A percentile compares a stretch with the other conserved stretches of the same genome.
phyloP scores from a whole-genome alignment of 2,797 vertebrate species.

The Zonotrichia albicollis region DNA sequence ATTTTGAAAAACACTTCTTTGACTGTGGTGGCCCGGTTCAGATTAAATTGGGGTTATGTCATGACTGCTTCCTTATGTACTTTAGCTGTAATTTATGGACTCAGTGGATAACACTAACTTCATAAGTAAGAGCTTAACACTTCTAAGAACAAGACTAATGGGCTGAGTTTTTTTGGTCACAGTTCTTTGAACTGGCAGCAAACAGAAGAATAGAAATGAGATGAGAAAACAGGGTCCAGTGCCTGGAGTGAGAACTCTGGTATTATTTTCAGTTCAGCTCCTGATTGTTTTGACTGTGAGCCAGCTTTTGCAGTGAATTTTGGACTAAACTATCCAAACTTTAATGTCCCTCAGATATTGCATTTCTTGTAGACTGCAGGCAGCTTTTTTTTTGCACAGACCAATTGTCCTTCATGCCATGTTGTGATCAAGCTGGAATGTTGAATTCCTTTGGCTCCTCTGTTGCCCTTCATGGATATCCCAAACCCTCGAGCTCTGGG shows the following conservation, averaged over 20 bases:
- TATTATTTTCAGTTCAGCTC: neutral
- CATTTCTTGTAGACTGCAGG: neutral
- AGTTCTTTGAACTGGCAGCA: neutral
- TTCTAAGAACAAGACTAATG: slow-evolving; percentile 6
- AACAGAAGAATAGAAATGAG: neutral
- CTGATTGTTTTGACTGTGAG: neutral
- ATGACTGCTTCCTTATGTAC: neutral
- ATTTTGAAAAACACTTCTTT: slow-evolving; percentile 13
- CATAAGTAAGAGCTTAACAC: neutral
- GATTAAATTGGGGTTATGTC: neutral
- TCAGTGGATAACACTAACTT: neutral
- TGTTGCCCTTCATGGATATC: neutral
- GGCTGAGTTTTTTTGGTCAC: neutral
- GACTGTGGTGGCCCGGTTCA: neutral
- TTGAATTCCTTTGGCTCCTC: neutral
- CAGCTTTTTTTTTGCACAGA: neutral
- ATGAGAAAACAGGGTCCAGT: neutral
- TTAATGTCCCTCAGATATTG: neutral
- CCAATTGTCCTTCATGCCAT: fast-evolving
- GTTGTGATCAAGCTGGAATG: neutral
- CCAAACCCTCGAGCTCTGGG: neutral
- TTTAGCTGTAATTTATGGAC: neutral
- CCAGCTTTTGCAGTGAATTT: neutral
- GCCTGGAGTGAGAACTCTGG: neutral
- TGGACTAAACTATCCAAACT: neutral